Percentiles rank a stretch among this genome's conserved stretches.
These are phyloP conservation scores for Masticophis lateralis DNA, from an alignment of 2,797 vertebrate species.

Conservation along the genomic window DNA sequence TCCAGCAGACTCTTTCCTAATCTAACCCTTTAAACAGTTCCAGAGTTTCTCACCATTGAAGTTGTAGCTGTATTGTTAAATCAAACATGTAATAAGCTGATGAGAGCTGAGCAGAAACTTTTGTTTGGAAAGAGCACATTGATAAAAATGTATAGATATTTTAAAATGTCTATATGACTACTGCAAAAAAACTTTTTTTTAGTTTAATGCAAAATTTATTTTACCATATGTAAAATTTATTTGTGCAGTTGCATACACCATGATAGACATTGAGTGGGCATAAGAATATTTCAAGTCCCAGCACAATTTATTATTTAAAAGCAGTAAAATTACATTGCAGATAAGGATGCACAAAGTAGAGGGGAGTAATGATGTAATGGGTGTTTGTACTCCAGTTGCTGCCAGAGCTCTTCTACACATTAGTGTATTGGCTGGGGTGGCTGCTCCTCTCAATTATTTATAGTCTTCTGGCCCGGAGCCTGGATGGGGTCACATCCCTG, in stretches of 20 bases:
- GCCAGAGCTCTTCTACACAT: slow-evolving; percentile 72
- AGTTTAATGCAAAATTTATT: slow-evolving; percentile 46
- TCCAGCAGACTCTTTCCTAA: not conserved
- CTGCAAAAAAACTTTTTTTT: not conserved
- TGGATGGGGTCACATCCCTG: slow-evolving; percentile 67
- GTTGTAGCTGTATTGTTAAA: slow-evolving; percentile 10
- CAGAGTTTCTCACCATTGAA: not conserved
- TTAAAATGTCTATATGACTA: not conserved
- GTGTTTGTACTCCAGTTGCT: slow-evolving; percentile 75
- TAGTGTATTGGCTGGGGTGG: slow-evolving; percentile 75
- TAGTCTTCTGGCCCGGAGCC: slow-evolving; percentile 74
- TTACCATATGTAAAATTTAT: slow-evolving; percentile 51
- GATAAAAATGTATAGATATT: accelerated
- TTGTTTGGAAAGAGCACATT: not conserved
- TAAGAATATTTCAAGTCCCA: slow-evolving; percentile 44
- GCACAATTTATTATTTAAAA: slow-evolving; percentile 65
- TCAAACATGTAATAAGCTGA: slow-evolving; percentile 18
- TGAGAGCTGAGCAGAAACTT: slow-evolving; percentile 8
- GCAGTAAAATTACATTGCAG: slow-evolving; percentile 54
- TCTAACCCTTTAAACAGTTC: not conserved
- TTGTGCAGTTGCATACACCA: slow-evolving; percentile 42
- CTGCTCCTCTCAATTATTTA: slow-evolving; percentile 89
- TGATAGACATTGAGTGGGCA: slow-evolving; percentile 47
- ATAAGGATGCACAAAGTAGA: slow-evolving; percentile 43
- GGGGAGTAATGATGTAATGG: slow-evolving; percentile 79